Percentiles rank a stretch among this genome's conserved stretches.
Conservation (phyloP, 2,888 invertebrate species). For the Brachypterus glaber region DNA sequence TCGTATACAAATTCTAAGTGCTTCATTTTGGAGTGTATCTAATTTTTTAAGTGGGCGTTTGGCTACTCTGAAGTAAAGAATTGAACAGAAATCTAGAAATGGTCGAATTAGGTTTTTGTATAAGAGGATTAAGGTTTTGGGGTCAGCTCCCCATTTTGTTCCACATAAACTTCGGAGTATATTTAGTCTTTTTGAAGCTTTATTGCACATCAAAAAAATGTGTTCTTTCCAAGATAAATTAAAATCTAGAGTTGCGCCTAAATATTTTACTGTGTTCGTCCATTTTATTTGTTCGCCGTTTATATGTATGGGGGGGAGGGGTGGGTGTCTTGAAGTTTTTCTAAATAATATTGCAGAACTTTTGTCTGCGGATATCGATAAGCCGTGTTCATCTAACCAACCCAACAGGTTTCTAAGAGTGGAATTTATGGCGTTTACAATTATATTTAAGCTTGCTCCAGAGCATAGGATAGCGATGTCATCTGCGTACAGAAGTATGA, state of each 20-base stretch:
- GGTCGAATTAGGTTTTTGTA: too few species aligned
- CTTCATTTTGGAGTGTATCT: conserved; percentile 7
- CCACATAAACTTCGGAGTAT: conserved; percentile 8
- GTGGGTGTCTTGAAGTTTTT: conserved; percentile 3
- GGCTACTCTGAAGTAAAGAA: not conserved
- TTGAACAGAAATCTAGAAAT: conserved; percentile 10
- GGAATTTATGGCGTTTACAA: too few species aligned
- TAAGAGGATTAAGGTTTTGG: conserved; percentile 1
- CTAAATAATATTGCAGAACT: conserved; percentile 10
- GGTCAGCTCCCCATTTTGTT: conserved; percentile 12
- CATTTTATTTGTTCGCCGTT: conserved; percentile 2
- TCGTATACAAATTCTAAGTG: conserved; percentile 1
- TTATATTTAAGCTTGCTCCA: too few species aligned
- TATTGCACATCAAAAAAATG: not conserved
- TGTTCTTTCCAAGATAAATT: conserved; percentile 2
- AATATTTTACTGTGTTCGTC: conserved; percentile 9
- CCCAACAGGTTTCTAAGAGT: not conserved
- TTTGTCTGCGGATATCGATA: conserved; percentile 8
- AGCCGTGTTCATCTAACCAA: conserved; percentile 8
- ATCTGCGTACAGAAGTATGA: conserved; percentile 12
- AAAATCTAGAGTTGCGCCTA: conserved; percentile 7
- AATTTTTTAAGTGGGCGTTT: not conserved
- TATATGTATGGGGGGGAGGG: not conserved
- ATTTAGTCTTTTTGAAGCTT: conserved; percentile 9
- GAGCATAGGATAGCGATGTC: too few species aligned